phyloP scores from a whole-genome alignment of 2,888 invertebrate genomes.

The Athrips mouffetella region DNA sequence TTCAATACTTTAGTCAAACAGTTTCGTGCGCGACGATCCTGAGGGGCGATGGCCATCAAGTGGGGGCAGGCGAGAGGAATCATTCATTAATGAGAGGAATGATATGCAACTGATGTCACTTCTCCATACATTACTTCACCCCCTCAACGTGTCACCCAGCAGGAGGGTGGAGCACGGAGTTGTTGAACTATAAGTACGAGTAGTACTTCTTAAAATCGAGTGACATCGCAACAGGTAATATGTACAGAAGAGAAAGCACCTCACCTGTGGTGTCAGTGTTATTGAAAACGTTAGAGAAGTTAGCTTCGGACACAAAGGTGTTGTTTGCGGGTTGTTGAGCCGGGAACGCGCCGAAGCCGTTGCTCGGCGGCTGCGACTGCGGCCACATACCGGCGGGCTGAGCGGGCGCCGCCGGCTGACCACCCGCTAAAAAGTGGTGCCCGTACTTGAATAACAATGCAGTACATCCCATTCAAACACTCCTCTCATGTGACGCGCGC shows the following conservation, averaged over 20 bases:
- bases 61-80: too few species aligned
- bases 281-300: slow-evolving; percentile 93
- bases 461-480: slow-evolving; percentile 9
- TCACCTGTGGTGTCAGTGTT: slow-evolving; percentile 83
- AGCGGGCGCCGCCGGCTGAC: slow-evolving; percentile 32
- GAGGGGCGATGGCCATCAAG: too few species aligned
- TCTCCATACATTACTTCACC: too few species aligned
- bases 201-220: background rate
- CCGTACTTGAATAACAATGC: slow-evolving; percentile 25
- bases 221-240: slow-evolving; percentile 22
- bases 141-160: too few species aligned
- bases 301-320: slow-evolving; percentile 90
- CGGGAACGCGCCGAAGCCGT: slow-evolving; percentile 51
- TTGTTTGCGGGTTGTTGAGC: slow-evolving; percentile 49
- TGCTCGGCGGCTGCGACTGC: slow-evolving; percentile 43
- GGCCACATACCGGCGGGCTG: slow-evolving; percentile 38
- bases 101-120: too few species aligned
- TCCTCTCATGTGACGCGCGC: background rate
- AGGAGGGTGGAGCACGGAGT: too few species aligned
- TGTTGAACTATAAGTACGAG: too few species aligned
- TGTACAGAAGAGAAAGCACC: slow-evolving; percentile 46
- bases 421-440: slow-evolving; percentile 33
- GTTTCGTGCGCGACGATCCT: too few species aligned
- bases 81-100: too few species aligned
- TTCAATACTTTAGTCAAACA: too few species aligned